Evolutionary conservation across 2,113 vertebrate genomes (phyloP).

Genomic region (Pangasianodon gigas): DNA sequence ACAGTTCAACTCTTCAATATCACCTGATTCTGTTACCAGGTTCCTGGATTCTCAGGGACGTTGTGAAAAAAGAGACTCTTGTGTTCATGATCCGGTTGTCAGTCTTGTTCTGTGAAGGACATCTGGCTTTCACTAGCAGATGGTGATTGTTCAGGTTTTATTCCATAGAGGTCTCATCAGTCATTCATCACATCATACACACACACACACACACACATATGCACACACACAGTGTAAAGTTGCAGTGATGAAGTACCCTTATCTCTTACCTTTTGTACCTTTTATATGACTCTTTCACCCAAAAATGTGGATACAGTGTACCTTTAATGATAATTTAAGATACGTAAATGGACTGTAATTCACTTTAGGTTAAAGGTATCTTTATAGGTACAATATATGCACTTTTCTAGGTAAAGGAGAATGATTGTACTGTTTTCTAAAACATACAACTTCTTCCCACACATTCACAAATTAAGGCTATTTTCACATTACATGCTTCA

Average conservation of each 20-base stretch:
- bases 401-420: not conserved
- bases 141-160: slow-evolving; percentile 22
- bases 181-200: slow-evolving; percentile 5
- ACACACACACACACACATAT: not conserved
- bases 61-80: slow-evolving; percentile 13
- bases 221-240: not conserved
- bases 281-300: not conserved
- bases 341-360: not conserved
- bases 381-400: not conserved
- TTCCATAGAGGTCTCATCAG: not conserved
- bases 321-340: not conserved
- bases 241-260: not conserved
- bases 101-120: slow-evolving; percentile 29
- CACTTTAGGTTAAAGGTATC: not conserved
- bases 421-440: not conserved
- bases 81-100: slow-evolving; percentile 26
- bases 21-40: slow-evolving; percentile 30
- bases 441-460: not conserved
- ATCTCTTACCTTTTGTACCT: not conserved
- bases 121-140: not conserved
- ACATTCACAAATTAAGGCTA: not conserved
- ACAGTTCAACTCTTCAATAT: slow-evolving; percentile 3
- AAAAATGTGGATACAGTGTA: not conserved
- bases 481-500: not conserved
- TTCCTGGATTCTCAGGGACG: slow-evolving; percentile 14